Percentiles rank a stretch among this genome's conserved stretches.
Evolutionary conservation across 2,113 vertebrate genomes (phyloP).

Genomic region (Cyanocitta stelleri): DNA sequence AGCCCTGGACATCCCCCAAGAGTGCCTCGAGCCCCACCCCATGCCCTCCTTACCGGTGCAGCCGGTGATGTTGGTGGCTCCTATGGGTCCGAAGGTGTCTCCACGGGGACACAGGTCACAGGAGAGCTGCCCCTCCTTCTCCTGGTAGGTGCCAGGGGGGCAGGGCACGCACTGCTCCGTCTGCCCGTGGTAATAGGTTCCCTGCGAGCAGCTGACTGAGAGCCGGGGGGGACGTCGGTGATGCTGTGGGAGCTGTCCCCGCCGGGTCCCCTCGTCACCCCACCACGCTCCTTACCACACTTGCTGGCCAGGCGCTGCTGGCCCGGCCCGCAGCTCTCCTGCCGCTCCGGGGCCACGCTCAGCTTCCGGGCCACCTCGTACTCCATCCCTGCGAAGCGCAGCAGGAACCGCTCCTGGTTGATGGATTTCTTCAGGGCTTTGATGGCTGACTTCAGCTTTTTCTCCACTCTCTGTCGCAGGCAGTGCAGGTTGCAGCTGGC

Average conservation of each 20-base stretch:
- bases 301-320: conserved; percentile 82
- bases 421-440: conserved; percentile 96
- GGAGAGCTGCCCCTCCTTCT: conserved; percentile 95
- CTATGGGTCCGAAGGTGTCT: conserved; percentile 85
- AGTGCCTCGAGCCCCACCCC: fast-evolving
- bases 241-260: conserved; percentile 4
- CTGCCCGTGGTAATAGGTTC: conserved; percentile 95
- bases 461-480: conserved; percentile 89
- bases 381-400: conserved; percentile 89
- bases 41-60: conserved; percentile 81
- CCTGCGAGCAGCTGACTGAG: conserved; percentile 95
- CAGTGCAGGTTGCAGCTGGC: conserved; percentile 89
- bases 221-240: conserved; percentile 70
- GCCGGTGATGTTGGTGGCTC: conserved; percentile 89
- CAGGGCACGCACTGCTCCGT: conserved; percentile 92
- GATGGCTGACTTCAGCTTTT: conserved; percentile 89
- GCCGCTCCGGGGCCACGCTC: conserved; percentile 64
- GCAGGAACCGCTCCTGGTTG: conserved; percentile 95
- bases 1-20: neutral
- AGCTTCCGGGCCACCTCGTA: conserved; percentile 93
- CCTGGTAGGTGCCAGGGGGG: conserved; percentile 93
- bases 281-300: conserved; percentile 85
- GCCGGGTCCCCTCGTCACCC: neutral
- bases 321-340: conserved; percentile 82
- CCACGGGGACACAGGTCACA: conserved; percentile 96